These are phyloP conservation scores for Pristis pectinata DNA, from an alignment of 2,797 vertebrate genomes.

Conservation along the genomic window DNA sequence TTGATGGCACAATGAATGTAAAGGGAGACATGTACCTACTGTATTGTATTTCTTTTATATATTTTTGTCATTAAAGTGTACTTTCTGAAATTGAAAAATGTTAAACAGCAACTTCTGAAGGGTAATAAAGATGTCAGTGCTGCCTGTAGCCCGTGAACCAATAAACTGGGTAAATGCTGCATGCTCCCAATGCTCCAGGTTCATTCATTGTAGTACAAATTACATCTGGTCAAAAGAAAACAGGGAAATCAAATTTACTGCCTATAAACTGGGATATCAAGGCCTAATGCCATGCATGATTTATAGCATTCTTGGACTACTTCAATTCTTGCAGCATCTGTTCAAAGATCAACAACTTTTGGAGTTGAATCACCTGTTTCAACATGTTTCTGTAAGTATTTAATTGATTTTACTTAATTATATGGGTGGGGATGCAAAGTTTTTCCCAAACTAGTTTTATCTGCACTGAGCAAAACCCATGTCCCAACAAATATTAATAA, in stretches of 20 bases:
- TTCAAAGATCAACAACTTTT: neutral
- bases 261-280: neutral
- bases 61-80: too few species aligned
- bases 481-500: neutral
- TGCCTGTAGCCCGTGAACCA: too few species aligned
- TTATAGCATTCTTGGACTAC: neutral
- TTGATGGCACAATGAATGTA: too few species aligned
- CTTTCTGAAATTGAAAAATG: too few species aligned
- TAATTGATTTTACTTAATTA: neutral
- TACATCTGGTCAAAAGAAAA: neutral
- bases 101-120: too few species aligned
- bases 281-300: neutral
- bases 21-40: too few species aligned
- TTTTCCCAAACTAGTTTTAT: neutral
- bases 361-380: neutral
- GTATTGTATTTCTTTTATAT: too few species aligned
- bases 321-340: neutral
- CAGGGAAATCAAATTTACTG: neutral
- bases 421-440: neutral
- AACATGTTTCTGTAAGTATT: neutral
- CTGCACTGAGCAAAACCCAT: neutral
- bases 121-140: too few species aligned
- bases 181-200: neutral
- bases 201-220: neutral
- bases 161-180: neutral